A percentile compares a stretch with the other conserved stretches of the same genome.
phyloP scores from a whole-genome alignment of 2,797 vertebrate genomes.

The Acipenser ruthenus region DNA sequence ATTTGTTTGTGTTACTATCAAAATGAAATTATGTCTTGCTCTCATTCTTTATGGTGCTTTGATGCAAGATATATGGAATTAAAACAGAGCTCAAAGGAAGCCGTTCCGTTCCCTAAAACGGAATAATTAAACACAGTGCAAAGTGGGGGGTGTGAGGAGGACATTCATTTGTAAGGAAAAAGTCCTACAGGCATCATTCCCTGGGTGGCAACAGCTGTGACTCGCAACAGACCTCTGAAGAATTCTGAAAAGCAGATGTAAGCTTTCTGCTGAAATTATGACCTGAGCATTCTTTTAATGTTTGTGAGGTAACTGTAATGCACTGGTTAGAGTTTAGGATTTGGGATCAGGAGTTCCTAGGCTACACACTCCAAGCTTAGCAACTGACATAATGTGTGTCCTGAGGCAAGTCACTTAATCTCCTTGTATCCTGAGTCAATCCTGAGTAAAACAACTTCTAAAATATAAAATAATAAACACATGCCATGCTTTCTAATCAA shows the following conservation, averaged over 20 bases:
- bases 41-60: too few species aligned
- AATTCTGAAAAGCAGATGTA: constrained; percentile 26
- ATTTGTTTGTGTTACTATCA: too few species aligned
- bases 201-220: constrained; percentile 36
- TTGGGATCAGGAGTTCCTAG: not conserved
- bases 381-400: not conserved
- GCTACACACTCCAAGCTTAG: not conserved
- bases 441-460: too few species aligned
- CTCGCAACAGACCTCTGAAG: constrained; percentile 24
- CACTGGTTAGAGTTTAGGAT: not conserved
- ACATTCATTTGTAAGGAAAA: constrained; percentile 39
- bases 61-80: too few species aligned
- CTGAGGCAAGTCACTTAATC: not conserved
- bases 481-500: too few species aligned
- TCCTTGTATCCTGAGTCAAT: not conserved
- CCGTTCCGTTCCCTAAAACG: not conserved
- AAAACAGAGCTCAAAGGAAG: too few species aligned
- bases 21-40: too few species aligned
- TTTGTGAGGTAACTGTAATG: constrained; percentile 1
- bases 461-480: too few species aligned
- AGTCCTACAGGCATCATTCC: constrained; percentile 37
- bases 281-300: constrained; percentile 3
- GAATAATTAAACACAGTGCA: constrained; percentile 46
- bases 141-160: constrained; percentile 29
- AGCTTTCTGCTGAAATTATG: constrained; percentile 21